Evolutionary conservation across 92 coral and sea anemone genomes (phyloP), one percentile per base, ranked within the genome.

Genomic region (Pocillopora meandrina): DNA sequence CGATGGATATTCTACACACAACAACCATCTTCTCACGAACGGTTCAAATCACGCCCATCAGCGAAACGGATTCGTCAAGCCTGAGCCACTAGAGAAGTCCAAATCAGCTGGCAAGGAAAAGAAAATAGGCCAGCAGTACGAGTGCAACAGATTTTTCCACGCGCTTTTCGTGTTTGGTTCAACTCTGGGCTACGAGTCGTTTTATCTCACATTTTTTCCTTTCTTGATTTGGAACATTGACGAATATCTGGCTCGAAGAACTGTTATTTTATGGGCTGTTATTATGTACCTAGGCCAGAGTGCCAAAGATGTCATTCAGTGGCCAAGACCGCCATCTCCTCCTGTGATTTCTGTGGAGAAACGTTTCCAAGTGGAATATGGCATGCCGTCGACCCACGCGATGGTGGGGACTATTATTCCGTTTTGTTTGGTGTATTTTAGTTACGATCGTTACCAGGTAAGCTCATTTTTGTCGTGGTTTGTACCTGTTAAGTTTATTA

Each of bases 381-480:
- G 98, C 10, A 94, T 95, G 97, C 99, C 99, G 3, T 92, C 97
- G 0, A 95, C 99, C 0, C 99, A 97, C 79, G 99, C 99, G 0
- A 97, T 97, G 96, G 96, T 95, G 16, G 99, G 99, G 23, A 84
- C 94, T 5, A 81, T 97, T 0, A 88, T 97, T 3, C 99, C 99
- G 49, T 95, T 97, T 81, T 84, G 89, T 21, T 78, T 97, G 71
- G 97, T 97, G 35, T 97, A 92, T 72, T 97, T 93, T 78, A 92
- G 94, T 61, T 89, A 95, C 83, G 99, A 92, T 73, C 95, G 98
- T 26, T 97, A 91, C 61, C 84, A 92, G 98, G 99, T 95, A 84
- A 75, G 86, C 1, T 5, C 15, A 8, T 58, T 36, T 36, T 76
- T 26, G 31, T 7, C 8, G 52, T 42, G 52, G 63, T 42, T 18